phyloP scores from a whole-genome alignment of 1,140 invertebrate species.

The Conus ventricosus region DNA sequence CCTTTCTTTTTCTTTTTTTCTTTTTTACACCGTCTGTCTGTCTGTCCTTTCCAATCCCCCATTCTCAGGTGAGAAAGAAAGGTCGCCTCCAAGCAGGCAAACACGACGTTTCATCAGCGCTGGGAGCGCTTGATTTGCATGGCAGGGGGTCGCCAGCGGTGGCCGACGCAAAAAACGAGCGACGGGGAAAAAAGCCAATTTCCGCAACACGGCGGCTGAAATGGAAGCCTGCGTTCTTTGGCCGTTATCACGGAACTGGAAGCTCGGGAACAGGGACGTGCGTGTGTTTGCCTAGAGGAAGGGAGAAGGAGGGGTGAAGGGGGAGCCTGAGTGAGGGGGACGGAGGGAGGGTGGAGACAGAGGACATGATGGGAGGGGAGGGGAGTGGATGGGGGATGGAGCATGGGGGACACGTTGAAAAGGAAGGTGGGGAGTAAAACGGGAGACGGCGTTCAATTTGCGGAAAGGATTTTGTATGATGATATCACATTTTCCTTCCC shows the following conservation, averaged over 20 bases:
- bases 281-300: background rate
- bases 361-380: too few relatives aligned
- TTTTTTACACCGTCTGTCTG: background rate
- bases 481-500: too few relatives aligned
- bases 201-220: slow-evolving; percentile 26
- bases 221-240: slow-evolving; percentile 14
- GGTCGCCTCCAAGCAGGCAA: too few relatives aligned
- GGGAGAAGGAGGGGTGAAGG: background rate
- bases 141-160: background rate
- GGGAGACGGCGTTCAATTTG: background rate
- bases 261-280: background rate
- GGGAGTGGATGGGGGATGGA: background rate
- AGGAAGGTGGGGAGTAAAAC: background rate
- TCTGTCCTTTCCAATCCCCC: background rate
- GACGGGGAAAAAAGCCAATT: slow-evolving; percentile 22
- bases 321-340: background rate
- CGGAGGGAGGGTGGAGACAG: background rate
- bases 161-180: slow-evolving; percentile 13
- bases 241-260: slow-evolving; percentile 4
- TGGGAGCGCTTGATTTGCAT: slow-evolving; percentile 1
- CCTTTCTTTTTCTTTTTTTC: background rate
- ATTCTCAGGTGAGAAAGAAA: background rate
- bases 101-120: slow-evolving; percentile 4
- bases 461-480: too few relatives aligned
- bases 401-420: background rate